Percentiles rank a stretch among this genome's conserved stretches.
phyloP scores from a whole-genome alignment of 2,797 vertebrate genomes.

The Pygocentrus nattereri region DNA sequence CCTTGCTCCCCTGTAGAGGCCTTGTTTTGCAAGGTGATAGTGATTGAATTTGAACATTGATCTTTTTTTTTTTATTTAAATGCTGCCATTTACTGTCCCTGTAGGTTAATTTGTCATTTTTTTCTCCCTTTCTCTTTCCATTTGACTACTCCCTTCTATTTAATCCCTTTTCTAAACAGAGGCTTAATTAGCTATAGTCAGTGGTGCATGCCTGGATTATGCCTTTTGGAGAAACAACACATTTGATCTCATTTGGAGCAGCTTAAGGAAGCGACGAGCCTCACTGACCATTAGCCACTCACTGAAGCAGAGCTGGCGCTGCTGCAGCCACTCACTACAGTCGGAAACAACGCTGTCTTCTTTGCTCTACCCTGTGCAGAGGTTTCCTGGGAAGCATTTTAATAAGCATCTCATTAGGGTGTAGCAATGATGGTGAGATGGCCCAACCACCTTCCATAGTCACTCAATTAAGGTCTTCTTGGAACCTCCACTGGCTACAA shows the following conservation, averaged over 20 bases:
- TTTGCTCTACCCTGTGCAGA: background rate
- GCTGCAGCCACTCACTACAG: background rate
- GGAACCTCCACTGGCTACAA: background rate
- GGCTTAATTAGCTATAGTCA: conserved; percentile 59
- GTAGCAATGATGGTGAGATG: background rate
- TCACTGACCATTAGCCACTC: conserved; percentile 59
- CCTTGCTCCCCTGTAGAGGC: background rate
- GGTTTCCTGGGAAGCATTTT: conserved; percentile 18
- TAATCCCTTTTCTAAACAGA: conserved; percentile 63
- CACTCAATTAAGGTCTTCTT: background rate
- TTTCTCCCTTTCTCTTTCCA: conserved; percentile 23
- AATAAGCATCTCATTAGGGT: conserved; percentile 27
- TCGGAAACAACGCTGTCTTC: background rate
- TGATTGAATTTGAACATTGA: conserved; percentile 36
- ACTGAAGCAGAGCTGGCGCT: conserved; percentile 40
- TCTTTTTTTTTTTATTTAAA: too few species aligned
- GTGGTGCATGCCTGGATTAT: conserved; percentile 59
- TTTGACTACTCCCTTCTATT: conserved; percentile 60
- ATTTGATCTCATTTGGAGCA: conserved; percentile 55
- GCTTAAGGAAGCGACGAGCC: conserved; percentile 51
- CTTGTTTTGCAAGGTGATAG: conserved; percentile 18
- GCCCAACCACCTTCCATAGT: background rate
- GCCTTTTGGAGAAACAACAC: conserved; percentile 55
- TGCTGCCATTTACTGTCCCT: conserved; percentile 43
- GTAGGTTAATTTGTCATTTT: conserved; percentile 53